phyloP scores from a whole-genome alignment of 2,797 vertebrate species.

The Linurgus olivaceus region DNA sequence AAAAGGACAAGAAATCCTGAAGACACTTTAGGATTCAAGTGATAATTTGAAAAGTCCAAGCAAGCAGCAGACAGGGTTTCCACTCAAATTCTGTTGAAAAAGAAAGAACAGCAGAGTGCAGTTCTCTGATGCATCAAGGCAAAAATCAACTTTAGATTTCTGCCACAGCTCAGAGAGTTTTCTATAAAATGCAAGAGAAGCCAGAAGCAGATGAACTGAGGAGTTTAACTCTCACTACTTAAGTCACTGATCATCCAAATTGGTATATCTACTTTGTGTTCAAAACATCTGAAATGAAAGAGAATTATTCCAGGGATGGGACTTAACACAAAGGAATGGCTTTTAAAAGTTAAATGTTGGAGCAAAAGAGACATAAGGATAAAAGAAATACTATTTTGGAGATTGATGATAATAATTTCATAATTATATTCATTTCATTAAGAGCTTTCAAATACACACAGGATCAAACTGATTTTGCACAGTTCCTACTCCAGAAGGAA shows the following conservation, averaged over 20 bases:
- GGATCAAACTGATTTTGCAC: not conserved
- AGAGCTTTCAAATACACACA: not conserved
- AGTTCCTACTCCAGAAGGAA: not conserved
- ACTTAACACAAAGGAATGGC: not conserved
- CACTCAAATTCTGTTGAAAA: not conserved
- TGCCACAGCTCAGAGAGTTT: not conserved
- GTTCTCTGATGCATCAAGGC: not conserved
- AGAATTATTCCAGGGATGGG: not conserved
- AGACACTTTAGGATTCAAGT: not conserved
- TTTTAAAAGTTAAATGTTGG: not conserved
- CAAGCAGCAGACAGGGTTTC: not conserved
- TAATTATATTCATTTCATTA: not conserved
- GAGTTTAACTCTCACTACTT: not conserved
- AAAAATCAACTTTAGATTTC: not conserved
- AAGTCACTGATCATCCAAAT: not conserved
- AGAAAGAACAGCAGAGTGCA: not conserved
- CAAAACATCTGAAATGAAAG: not conserved
- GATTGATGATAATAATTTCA: too few relatives aligned
- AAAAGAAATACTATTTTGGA: not conserved
- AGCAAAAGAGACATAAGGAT: not conserved
- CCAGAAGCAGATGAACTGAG: not conserved
- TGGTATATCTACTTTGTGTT: not conserved
- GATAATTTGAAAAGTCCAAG: conserved; percentile 32
- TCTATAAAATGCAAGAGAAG: not conserved
- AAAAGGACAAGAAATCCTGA: conserved; percentile 37